Evolutionary conservation across 1,140 invertebrate species (phyloP).

Genomic region (Bombus confusus): DNA sequence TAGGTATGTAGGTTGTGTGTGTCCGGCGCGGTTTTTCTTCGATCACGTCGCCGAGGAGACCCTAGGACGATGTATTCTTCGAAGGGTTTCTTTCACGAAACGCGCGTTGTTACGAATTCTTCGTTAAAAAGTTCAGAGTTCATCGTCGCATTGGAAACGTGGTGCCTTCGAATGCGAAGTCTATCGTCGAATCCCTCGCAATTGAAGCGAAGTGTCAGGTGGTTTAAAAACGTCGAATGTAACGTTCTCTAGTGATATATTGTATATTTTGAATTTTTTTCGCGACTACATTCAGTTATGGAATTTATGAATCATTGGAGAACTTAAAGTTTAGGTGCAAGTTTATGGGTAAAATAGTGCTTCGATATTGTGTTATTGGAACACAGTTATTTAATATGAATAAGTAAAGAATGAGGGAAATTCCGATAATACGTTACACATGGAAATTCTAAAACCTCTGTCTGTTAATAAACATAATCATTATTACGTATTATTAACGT

Average conservation of each 20-base stretch:
- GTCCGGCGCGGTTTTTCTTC: not conserved
- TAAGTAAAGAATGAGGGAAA: too few relatives aligned
- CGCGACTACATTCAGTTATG: too few relatives aligned
- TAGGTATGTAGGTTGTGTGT: not conserved
- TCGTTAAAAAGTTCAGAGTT: slow-evolving; percentile 54
- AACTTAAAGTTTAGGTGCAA: not conserved
- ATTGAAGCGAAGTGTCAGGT: not conserved
- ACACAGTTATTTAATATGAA: too few relatives aligned
- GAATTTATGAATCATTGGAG: too few relatives aligned
- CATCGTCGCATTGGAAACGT: not conserved
- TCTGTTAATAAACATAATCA: too few relatives aligned
- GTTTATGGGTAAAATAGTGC: not conserved
- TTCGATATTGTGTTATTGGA: not conserved
- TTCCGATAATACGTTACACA: too few relatives aligned
- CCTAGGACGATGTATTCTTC: not conserved
- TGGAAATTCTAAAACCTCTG: too few relatives aligned
- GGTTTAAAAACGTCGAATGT: not conserved
- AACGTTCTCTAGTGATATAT: too few relatives aligned
- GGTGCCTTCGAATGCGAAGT: not conserved
- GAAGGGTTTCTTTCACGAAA: not conserved
- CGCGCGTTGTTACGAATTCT: slow-evolving; percentile 5
- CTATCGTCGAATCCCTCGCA: not conserved
- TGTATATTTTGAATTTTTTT: too few relatives aligned
- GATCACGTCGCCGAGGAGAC: not conserved
- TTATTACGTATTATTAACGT: too few relatives aligned